These are phyloP conservation scores for Chrysolina oricalcia DNA, from an alignment of 2,888 invertebrate genomes.

Conservation along the genomic window DNA sequence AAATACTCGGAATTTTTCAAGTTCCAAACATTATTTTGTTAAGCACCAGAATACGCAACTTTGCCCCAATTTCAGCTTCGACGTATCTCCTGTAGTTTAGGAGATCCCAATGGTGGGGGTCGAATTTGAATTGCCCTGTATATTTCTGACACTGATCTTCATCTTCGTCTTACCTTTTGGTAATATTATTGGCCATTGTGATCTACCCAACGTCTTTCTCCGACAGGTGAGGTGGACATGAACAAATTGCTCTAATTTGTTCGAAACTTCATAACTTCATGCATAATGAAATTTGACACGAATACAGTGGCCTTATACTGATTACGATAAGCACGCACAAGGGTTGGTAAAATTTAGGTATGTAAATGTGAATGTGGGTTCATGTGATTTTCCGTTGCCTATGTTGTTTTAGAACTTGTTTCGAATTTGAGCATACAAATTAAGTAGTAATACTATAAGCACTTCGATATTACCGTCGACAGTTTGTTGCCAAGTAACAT, in stretches of 20 bases:
- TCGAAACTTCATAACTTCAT: constrained; percentile 16
- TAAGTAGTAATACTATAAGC: neutral
- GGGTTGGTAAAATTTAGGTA: constrained; percentile 7
- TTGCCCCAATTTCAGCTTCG: no score
- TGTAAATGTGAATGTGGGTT: neutral
- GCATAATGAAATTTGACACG: constrained; percentile 20
- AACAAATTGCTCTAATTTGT: constrained; percentile 13
- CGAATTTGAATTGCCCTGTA: no score
- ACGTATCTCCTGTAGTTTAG: no score
- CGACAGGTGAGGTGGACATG: constrained; percentile 48
- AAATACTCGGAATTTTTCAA: no score
- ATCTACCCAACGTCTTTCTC: constrained; percentile 45
- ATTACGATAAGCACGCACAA: constrained; percentile 14
- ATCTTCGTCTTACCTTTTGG: constrained; percentile 50
- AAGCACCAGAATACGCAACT: no score
- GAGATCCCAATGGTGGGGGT: no score
- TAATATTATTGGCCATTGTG: constrained; percentile 52
- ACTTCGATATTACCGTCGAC: neutral
- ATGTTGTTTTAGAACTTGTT: neutral
- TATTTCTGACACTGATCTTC: constrained; percentile 47
- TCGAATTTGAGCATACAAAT: neutral
- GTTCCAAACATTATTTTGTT: no score
- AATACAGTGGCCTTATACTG: neutral
- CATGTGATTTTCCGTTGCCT: constrained; percentile 7
- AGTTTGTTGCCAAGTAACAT: neutral